Conservation (phyloP, 2,888 invertebrate genomes). For the Eupithecia subfuscata region DNA sequence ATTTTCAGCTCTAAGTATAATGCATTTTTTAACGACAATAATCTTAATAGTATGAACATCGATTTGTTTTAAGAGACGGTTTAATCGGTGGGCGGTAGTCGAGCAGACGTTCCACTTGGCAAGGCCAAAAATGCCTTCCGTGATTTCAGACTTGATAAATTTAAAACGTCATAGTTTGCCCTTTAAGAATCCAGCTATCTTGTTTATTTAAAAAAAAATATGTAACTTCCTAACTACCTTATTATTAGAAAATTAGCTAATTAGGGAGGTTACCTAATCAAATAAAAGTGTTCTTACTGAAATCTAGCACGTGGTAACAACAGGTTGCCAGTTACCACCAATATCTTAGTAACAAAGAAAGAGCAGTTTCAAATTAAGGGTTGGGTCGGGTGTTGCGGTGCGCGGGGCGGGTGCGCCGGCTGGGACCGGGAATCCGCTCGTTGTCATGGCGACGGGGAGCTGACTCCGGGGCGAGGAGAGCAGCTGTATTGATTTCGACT, state of each 20-base stretch:
- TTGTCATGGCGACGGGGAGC: conserved; percentile 77
- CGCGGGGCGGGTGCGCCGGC: conserved; percentile 14
- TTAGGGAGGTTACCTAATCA: neutral
- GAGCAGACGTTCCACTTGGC: neutral
- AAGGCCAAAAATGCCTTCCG: neutral
- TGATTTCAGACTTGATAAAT: neutral
- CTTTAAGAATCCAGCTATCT: neutral
- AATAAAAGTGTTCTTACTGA: neutral
- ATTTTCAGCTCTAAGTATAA: too few species aligned
- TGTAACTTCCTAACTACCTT: neutral
- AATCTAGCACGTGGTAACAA: conserved; percentile 54
- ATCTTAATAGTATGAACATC: neutral
- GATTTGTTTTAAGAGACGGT: neutral
- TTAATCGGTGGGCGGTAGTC: neutral
- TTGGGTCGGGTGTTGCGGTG: conserved; percentile 30
- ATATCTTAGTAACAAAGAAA: conserved; percentile 47
- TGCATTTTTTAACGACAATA: neutral
- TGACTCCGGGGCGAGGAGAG: conserved; percentile 74
- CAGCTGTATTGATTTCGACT: conserved; percentile 85
- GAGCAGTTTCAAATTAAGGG: conserved; percentile 45
- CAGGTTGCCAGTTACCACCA: conserved; percentile 58
- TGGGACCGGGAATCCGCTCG: conserved; percentile 48
- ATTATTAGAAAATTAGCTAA: neutral
- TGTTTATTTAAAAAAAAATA: neutral
- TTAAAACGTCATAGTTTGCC: too few species aligned